Evolutionary conservation across 1,140 invertebrate genomes (phyloP).

Genomic region (Aphidius gifuensis): DNA sequence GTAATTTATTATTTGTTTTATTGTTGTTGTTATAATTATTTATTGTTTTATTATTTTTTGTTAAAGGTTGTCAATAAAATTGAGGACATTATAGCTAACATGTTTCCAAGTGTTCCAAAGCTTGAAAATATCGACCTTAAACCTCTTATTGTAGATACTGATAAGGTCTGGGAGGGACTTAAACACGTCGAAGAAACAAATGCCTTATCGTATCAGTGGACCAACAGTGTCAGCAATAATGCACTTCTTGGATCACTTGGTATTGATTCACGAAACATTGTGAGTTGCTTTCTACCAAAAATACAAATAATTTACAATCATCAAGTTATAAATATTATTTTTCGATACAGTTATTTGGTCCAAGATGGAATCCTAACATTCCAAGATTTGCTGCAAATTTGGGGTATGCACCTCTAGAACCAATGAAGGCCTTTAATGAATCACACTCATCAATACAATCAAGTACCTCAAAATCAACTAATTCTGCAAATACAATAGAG

Average conservation of each 20-base stretch:
- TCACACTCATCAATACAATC: conserved; percentile 29
- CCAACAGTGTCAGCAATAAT: conserved; percentile 67
- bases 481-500: conserved; percentile 30
- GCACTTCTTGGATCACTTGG: conserved; percentile 67
- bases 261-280: conserved; percentile 80
- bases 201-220: conserved; percentile 70
- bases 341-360: conserved; percentile 66
- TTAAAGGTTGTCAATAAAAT: conserved; percentile 51
- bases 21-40: not conserved
- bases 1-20: not conserved
- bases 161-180: conserved; percentile 56
- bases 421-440: conserved; percentile 60
- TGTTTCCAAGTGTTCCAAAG: conserved; percentile 42
- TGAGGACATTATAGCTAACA: conserved; percentile 48
- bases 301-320: not conserved
- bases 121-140: conserved; percentile 37
- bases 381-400: conserved; percentile 78
- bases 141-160: conserved; percentile 39
- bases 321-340: not conserved
- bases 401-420: conserved; percentile 70
- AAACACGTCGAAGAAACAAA: conserved; percentile 67
- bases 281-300: conserved; percentile 55
- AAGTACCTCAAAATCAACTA: conserved; percentile 42
- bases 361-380: conserved; percentile 72
- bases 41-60: not conserved